Conservation (phyloP, 2,888 invertebrate species). For the Anthophora plumipes region DNA sequence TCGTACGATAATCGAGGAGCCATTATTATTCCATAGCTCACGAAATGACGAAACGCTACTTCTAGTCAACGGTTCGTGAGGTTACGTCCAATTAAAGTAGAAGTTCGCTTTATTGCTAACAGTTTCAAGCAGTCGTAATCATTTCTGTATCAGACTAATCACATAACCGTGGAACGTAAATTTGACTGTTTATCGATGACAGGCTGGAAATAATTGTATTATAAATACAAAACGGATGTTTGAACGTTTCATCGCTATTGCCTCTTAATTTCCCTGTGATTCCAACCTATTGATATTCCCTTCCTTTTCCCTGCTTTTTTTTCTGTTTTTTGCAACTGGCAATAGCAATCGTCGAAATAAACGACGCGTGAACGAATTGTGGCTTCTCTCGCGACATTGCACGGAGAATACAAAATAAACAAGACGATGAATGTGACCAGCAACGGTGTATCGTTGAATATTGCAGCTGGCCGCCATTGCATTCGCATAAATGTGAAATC, state of each 20-base stretch:
- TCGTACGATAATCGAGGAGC: slow-evolving; percentile 19
- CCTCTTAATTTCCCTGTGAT: slow-evolving; percentile 22
- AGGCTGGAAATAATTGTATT: slow-evolving; percentile 10
- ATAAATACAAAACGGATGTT: slow-evolving; percentile 9
- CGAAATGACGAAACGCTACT: slow-evolving; percentile 53
- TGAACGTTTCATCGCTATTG: background rate
- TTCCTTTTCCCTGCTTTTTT: no score
- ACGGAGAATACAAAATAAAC: slow-evolving; percentile 8
- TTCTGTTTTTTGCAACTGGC: background rate
- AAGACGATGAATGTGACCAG: background rate
- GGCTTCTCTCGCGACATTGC: background rate
- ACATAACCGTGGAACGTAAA: slow-evolving; percentile 54
- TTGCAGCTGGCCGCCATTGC: background rate
- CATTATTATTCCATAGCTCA: slow-evolving; percentile 33
- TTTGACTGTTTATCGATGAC: slow-evolving; percentile 42
- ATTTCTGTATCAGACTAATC: slow-evolving; percentile 50
- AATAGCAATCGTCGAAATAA: background rate
- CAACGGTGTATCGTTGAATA: background rate
- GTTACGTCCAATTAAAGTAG: slow-evolving; percentile 75
- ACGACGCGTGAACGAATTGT: background rate
- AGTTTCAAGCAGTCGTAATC: slow-evolving; percentile 63
- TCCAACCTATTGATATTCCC: slow-evolving; percentile 1
- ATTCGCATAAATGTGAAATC: background rate
- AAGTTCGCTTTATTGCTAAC: slow-evolving; percentile 73
- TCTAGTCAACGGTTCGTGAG: slow-evolving; percentile 60